A percentile compares a stretch with the other conserved stretches of the same genome.
Evolutionary conservation across 2,113 vertebrate species (phyloP).

Genomic region (Progne subis): DNA sequence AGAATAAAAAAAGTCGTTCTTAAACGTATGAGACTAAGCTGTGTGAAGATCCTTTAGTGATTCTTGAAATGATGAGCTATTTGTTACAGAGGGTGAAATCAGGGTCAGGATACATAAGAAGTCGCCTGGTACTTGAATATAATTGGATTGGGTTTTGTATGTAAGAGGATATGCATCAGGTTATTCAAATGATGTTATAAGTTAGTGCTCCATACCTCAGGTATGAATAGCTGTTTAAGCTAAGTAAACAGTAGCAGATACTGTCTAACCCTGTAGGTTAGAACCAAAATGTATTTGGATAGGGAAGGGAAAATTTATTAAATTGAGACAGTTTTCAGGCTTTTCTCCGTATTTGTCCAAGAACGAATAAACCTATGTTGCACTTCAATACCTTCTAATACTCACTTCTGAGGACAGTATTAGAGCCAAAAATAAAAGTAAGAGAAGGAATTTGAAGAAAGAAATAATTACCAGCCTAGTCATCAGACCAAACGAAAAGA

Average conservation of each 20-base stretch:
- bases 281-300: not conserved
- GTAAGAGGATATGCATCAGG: rapidly evolving
- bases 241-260: not conserved
- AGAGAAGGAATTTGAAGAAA: not conserved
- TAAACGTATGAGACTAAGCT: not conserved
- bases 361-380: not conserved
- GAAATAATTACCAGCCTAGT: not conserved
- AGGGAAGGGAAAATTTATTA: not conserved
- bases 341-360: not conserved
- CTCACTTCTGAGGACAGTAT: not conserved
- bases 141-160: not conserved
- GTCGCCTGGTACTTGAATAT: not conserved
- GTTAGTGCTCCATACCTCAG: not conserved
- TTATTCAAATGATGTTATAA: not conserved
- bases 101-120: not conserved
- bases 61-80: not conserved
- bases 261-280: not conserved
- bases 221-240: not conserved
- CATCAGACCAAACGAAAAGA: not conserved
- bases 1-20: not conserved
- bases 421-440: conserved; percentile 1
- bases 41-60: not conserved
- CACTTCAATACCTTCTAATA: not conserved
- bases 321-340: not conserved
- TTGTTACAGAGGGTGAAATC: not conserved